These are phyloP conservation scores for Desmophyllum pertusum DNA, from an alignment of 92 coral and sea anemone species.

Conservation along the genomic window DNA sequence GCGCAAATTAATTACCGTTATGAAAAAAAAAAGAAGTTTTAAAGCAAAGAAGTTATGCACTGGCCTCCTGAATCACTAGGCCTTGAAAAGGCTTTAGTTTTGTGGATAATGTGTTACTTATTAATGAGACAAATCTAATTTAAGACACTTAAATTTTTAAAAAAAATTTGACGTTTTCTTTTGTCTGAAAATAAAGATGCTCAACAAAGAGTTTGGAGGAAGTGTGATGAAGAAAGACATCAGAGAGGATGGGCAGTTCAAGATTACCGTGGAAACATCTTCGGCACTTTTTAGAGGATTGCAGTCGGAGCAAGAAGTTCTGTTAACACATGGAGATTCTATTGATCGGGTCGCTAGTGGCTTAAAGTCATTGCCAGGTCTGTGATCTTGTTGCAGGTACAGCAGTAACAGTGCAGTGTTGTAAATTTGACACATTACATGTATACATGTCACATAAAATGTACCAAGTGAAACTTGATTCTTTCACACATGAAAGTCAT, in stretches of 20 bases:
- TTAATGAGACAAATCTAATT: no score
- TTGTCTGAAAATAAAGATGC: slow-evolving; percentile 64
- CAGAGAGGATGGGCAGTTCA: slow-evolving; percentile 97
- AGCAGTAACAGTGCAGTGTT: not conserved
- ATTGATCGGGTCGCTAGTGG: slow-evolving; percentile 81
- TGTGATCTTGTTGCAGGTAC: slow-evolving; percentile 89
- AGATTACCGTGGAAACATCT: slow-evolving; percentile 72
- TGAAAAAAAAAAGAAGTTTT: no score
- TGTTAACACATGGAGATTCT: slow-evolving; percentile 96
- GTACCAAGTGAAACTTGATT: not conserved
- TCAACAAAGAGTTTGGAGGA: slow-evolving; percentile 97
- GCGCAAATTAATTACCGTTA: no score
- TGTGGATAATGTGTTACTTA: no score
- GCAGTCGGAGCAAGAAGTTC: slow-evolving; percentile 79
- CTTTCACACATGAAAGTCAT: not conserved
- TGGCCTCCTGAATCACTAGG: no score
- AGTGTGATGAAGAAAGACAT: slow-evolving; percentile 84
- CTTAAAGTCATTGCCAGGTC: slow-evolving; percentile 88
- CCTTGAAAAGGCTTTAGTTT: no score
- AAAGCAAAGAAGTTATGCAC: no score
- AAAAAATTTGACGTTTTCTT: not conserved
- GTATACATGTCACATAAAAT: not conserved
- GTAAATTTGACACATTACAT: not conserved
- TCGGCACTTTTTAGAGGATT: slow-evolving; percentile 89
- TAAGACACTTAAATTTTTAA: no score